Base-by-base conservation (phyloP, 2,113 vertebrate genomes). In the Carollia perspicillata region DNA sequence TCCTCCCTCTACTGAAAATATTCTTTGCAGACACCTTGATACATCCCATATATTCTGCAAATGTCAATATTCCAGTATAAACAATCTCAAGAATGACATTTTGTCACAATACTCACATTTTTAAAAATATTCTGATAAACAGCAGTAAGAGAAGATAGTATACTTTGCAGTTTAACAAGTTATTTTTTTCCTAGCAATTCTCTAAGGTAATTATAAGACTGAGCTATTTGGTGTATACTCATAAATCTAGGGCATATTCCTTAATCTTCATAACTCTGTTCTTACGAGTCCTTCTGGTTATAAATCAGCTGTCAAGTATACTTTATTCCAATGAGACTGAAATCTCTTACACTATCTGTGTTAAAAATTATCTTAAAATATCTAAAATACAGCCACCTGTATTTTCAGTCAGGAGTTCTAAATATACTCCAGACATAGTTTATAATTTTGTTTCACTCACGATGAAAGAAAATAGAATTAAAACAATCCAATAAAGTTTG, bases 301-400 rank as follows among this genome's bases (percentile, higher is more conserved):
- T 90, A 88, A 92, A 20, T 97, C 86, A 69, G 26, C 65, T 94
- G 84, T 93, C 86, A 95, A 74, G 60, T 65, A 28, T 68, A 60
- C 35, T 93, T 95, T 93, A 91, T 89, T 84, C 92, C 68, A 40
- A 42, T 71, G 84, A 69, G 89, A 84, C 8, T 85, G 60, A 96
- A 95, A 89, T 84, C 11, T 86, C 96, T 78, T 95, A 92, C 4
- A 95, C 60, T 80, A 75, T 94, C 78, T 93, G 35, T 72, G 75
- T 96, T 91, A 74, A 95, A 94, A 91, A 89, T 85, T 91, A 65
- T 83, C 95, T 84, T 93, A 97, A 91, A 97, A 89, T 84, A 84
- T 92, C 72, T 93, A 95, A 95, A 95, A 89, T 63, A 94, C 51
- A 85, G 86, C 47, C 90, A 40, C 79, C 83, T 97, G 22, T 83